Conservation (phyloP, 2,797 vertebrate genomes). For the Gadopsis bispinosus region DNA sequence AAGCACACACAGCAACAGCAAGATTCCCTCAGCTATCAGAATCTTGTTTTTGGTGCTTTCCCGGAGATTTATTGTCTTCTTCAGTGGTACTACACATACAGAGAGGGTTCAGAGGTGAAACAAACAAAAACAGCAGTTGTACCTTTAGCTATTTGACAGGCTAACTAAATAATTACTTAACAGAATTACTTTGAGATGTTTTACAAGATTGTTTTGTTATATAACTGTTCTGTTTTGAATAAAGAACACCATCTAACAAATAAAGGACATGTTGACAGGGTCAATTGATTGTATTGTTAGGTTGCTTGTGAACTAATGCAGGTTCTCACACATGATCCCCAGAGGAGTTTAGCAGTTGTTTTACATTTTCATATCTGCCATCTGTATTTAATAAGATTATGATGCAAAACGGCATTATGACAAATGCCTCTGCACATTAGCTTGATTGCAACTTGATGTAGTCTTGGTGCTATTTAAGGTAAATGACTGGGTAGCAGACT, state of each 20-base stretch:
- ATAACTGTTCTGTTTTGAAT: conserved; percentile 30
- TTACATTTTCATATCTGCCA: conserved; percentile 43
- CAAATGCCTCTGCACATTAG: conserved; percentile 23
- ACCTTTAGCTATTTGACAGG: conserved; percentile 2
- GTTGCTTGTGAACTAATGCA: conserved; percentile 26
- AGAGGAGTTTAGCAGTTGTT: conserved; percentile 17
- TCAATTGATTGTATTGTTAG: conserved; percentile 45
- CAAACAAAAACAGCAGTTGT: background rate
- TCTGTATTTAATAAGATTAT: conserved; percentile 55
- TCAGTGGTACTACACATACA: conserved; percentile 64
- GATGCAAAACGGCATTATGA: conserved; percentile 26
- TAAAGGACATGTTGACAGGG: background rate
- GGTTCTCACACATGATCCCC: conserved; percentile 45
- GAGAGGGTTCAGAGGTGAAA: conserved; percentile 23
- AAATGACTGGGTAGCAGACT: conserved; percentile 24
- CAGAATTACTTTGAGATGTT: conserved; percentile 12
- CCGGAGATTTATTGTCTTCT: conserved; percentile 72
- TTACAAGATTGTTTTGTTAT: conserved; percentile 25
- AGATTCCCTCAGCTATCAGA: conserved; percentile 78
- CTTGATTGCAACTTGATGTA: conserved; percentile 37
- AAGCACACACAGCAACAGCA: conserved; percentile 80
- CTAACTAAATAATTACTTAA: conserved; percentile 16
- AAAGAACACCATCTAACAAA: conserved; percentile 13
- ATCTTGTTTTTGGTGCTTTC: conserved; percentile 83
- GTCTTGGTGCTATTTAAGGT: conserved; percentile 49